These are phyloP conservation scores for Asobara japonica DNA, from an alignment of 1,140 invertebrate genomes.

Conservation along the genomic window DNA sequence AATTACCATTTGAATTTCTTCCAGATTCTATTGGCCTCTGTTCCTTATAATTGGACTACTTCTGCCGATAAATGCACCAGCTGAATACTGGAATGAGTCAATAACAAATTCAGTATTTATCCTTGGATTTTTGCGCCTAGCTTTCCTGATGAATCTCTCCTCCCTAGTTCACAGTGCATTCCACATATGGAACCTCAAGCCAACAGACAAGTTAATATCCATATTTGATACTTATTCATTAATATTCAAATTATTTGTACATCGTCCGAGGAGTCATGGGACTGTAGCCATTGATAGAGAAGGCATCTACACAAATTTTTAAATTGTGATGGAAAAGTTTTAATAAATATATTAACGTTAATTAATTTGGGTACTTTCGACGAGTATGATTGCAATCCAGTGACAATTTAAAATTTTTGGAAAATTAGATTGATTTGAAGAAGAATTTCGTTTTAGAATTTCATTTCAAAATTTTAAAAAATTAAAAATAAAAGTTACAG, in stretches of 20 bases:
- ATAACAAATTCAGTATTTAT: constrained; percentile 71
- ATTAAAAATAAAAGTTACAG: too few species aligned
- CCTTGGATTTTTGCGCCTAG: constrained; percentile 74
- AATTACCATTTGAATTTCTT: constrained; percentile 33
- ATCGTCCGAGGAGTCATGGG: constrained; percentile 54
- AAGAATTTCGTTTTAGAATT: too few species aligned
- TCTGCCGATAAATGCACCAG: constrained; percentile 77
- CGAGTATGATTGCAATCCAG: too few species aligned
- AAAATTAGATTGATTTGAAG: too few species aligned
- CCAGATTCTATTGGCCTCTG: constrained; percentile 77
- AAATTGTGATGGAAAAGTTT: constrained; percentile 1
- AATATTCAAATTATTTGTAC: constrained; percentile 50
- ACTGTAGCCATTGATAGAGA: constrained; percentile 50
- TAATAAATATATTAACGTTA: too few species aligned
- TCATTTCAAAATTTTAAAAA: too few species aligned
- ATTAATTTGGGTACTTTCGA: too few species aligned
- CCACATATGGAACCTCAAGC: constrained; percentile 76
- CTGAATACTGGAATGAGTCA: constrained; percentile 79
- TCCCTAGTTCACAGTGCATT: constrained; percentile 78
- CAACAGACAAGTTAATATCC: constrained; percentile 74
- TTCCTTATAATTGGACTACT: constrained; percentile 74
- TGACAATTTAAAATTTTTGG: too few species aligned
- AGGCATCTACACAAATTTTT: constrained; percentile 40
- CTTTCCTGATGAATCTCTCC: constrained; percentile 70
- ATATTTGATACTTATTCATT: constrained; percentile 49